Evolutionary conservation across 2,888 invertebrate genomes (phyloP).

Genomic region (Boloria euphrosyne): DNA sequence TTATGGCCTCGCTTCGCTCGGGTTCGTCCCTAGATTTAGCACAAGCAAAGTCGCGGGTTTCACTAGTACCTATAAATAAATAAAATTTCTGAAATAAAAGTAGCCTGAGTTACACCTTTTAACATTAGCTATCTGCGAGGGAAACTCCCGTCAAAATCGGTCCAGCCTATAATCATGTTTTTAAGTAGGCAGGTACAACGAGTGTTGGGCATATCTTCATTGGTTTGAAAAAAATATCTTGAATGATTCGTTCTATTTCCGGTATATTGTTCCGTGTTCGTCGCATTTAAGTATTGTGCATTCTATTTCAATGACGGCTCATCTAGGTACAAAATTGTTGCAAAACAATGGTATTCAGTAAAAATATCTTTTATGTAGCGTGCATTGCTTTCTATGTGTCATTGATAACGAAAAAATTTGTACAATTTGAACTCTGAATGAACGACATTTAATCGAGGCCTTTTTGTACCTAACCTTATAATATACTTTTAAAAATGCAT

Average conservation of each 20-base stretch:
- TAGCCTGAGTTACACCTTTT: no score
- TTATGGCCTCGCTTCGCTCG: no score
- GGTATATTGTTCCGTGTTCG: conserved; percentile 24
- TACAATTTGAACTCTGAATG: conserved; percentile 17
- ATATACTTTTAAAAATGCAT: no score
- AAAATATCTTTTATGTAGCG: conserved; percentile 27
- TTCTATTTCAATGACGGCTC: conserved; percentile 27
- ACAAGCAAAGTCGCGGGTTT: no score
- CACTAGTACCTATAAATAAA: no score
- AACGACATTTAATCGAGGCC: conserved; percentile 11
- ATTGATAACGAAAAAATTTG: conserved; percentile 6
- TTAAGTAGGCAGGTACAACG: neutral
- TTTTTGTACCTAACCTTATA: neutral
- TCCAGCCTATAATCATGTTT: no score
- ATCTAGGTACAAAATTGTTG: conserved; percentile 8
- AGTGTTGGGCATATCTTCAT: neutral
- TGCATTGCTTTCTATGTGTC: conserved; percentile 24
- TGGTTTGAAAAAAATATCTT: neutral
- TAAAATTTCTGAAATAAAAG: no score
- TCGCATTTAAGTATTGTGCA: conserved; percentile 6
- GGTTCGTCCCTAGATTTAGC: no score
- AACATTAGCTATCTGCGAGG: no score
- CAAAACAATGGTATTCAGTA: conserved; percentile 30
- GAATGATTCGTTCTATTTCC: conserved; percentile 31
- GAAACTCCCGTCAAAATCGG: no score